Evolutionary conservation across 2,888 invertebrate species (phyloP), one percentile per base, ranked within the genome.

Genomic region (Parnassius orleans): DNA sequence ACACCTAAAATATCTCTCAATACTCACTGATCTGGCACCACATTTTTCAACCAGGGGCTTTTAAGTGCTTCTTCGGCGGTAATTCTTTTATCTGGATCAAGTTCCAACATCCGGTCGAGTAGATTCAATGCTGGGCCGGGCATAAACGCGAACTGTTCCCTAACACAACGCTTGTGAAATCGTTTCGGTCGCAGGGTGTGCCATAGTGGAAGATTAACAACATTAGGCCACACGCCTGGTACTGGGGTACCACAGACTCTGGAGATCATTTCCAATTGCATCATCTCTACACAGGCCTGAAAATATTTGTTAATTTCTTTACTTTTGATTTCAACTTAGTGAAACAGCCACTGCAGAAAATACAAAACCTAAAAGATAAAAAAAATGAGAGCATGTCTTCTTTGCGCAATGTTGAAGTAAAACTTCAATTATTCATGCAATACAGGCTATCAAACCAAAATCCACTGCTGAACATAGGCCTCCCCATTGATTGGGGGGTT

Each of bases 171-270:
- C 73, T 97, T 94, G 91, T 98, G 96, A 70, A 95, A 94, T 76
- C 97, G 96, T 91, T 98, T 98, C 47, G 98, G 97, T 75, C 98
- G 96, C 54, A 99, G 93, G 42, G 97, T 96, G 81, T 96, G 95
- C 94, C 97, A 99, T 3, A 97, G 93, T 0, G 99, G 99, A 71
- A 99, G 92, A 80, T 96, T 95, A 68, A 98, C 97, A 56, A 99
- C 98, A 79, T 96, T 94, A 10, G 99, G 99, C 99, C 99, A 99
- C 48, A 97, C 97, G 52, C 98, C 98, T 0, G 99, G 98, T 48
- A 96, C 95, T 0, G 99, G 99, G 0, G 98, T 97, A 15, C 99
- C 99, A 91, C 99, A 99, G 24, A 97, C 93, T 65, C 96, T 84
- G 0, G 98, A 98, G 77, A 99, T 99, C 84, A 96, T 94, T 79